Conservation (phyloP, 2,113 vertebrate genomes). For the Gopherus evgoodei region DNA sequence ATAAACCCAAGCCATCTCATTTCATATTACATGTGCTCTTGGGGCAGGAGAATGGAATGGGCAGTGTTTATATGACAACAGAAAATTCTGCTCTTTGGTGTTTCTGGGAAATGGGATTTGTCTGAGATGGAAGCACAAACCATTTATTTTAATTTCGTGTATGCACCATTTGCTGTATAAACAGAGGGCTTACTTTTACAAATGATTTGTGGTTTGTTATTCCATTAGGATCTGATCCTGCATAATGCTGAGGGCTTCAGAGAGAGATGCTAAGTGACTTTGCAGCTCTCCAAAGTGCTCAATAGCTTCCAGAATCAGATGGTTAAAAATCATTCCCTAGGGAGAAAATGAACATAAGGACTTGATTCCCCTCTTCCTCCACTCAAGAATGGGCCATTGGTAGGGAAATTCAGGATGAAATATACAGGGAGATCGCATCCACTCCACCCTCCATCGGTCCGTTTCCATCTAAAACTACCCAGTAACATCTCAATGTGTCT, state of each 20-base stretch:
- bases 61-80: conserved; percentile 29
- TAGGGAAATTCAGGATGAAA: rapidly evolving
- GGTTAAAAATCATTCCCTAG: background rate
- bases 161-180: conserved; percentile 7
- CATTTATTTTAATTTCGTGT: conserved; percentile 24
- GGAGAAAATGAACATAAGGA: background rate
- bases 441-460: background rate
- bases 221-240: background rate
- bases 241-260: rapidly evolving
- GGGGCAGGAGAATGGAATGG: rapidly evolving
- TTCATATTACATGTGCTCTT: background rate
- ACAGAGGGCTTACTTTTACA: background rate
- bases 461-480: background rate
- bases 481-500: background rate
- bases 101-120: background rate
- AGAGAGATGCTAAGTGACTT: background rate
- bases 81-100: background rate
- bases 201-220: background rate
- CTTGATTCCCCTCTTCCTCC: background rate
- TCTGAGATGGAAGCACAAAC: background rate
- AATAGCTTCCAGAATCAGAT: background rate
- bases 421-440: background rate
- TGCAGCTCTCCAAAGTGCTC: background rate
- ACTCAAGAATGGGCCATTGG: rapidly evolving
- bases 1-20: background rate